Conservation (phyloP, 2,797 vertebrate genomes). For the Loriculus beryllinus region DNA sequence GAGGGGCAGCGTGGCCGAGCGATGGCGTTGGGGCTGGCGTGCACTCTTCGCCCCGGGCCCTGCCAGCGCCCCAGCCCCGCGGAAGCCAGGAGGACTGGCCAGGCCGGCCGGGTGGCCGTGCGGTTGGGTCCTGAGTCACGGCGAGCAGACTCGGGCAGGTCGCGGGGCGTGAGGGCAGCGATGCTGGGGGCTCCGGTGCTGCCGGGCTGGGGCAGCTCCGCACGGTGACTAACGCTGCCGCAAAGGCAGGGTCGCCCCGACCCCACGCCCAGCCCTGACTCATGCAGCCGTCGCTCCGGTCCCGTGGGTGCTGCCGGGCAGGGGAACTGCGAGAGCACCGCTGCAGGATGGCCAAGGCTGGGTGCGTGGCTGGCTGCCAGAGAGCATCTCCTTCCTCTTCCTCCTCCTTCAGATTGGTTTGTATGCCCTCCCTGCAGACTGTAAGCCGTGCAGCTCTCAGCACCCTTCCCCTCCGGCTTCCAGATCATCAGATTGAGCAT, state of each 20-base stretch:
- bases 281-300: not conserved
- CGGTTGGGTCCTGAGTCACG: constrained; percentile 30
- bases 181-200: constrained; percentile 20
- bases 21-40: not conserved
- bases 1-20: not conserved
- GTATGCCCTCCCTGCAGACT: not conserved
- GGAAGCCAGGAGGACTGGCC: constrained; percentile 32
- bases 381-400: not conserved
- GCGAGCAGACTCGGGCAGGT: not conserved
- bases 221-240: not conserved
- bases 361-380: not conserved
- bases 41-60: not conserved
- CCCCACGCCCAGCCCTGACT: constrained; percentile 43
- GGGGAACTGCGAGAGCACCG: not conserved
- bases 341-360: not conserved
- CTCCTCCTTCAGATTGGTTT: not conserved
- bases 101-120: not conserved
- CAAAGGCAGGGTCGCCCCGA: not conserved
- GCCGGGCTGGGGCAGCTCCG: not conserved
- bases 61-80: not conserved
- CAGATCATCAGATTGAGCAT: not conserved
- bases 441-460: not conserved
- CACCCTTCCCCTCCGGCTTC: not conserved
- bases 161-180: not conserved
- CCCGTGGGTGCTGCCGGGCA: not conserved